phyloP scores from a whole-genome alignment of 2,113 vertebrate genomes.

The Neodon shergylaensis region DNA sequence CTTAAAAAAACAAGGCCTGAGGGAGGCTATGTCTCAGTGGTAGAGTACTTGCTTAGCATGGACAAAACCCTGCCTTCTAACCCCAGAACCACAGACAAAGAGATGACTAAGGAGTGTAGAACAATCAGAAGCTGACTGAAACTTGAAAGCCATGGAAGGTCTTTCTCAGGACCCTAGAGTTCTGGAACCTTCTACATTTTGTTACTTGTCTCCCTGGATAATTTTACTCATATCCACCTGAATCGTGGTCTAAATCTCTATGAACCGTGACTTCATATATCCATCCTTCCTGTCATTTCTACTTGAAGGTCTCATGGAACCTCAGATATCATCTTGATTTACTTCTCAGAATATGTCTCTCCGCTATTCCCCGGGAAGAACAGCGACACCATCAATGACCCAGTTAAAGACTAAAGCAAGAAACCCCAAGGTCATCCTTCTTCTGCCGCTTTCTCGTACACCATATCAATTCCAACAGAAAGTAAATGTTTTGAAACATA shows the following conservation, averaged over 20 bases:
- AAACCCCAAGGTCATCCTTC: not conserved
- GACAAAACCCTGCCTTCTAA: not conserved
- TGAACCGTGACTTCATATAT: not conserved
- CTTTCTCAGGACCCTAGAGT: not conserved
- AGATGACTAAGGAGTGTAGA: not conserved
- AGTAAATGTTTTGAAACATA: not conserved
- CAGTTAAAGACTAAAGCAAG: not conserved
- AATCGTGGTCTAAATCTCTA: not conserved
- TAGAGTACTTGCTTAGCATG: not conserved
- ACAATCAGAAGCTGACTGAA: not conserved
- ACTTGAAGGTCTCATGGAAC: not conserved
- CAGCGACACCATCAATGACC: not conserved
- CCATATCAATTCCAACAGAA: not conserved
- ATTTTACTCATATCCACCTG: not conserved
- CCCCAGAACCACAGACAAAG: not conserved
- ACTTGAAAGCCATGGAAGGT: constrained; percentile 25
- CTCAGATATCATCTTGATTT: not conserved
- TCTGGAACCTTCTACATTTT: not conserved
- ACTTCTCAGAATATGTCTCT: not conserved
- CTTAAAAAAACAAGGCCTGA: not conserved
- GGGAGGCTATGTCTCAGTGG: not conserved
- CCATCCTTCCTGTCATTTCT: not conserved
- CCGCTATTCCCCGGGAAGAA: not conserved
- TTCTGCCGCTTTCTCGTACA: not conserved
- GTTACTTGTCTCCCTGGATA: not conserved